A percentile compares a stretch with the other conserved stretches of the same genome.
Evolutionary conservation across 2,113 vertebrate genomes (phyloP).

Genomic region (Pao palembangensis): DNA sequence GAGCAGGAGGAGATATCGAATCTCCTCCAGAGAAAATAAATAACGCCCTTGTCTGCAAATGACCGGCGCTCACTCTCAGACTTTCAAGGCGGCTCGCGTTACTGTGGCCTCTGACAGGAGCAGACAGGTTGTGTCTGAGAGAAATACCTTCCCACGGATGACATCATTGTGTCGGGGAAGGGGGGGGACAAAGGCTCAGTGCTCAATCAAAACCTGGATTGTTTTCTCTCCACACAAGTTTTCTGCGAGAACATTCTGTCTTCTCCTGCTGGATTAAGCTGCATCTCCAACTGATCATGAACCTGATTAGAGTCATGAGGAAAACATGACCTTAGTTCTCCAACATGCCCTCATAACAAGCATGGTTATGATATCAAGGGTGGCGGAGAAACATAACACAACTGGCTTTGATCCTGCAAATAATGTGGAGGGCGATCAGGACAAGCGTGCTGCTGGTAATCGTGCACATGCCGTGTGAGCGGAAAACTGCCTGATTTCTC

Average conservation of each 20-base stretch:
- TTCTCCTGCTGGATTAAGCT: conserved; percentile 29
- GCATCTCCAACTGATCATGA: conserved; percentile 36
- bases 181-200: conserved; percentile 34
- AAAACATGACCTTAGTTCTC: conserved; percentile 65
- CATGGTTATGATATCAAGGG: too few species aligned
- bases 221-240: conserved; percentile 30
- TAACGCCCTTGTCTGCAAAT: conserved; percentile 75
- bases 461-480: conserved; percentile 54
- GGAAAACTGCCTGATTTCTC: conserved; percentile 40
- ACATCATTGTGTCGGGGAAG: conserved; percentile 64
- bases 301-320: conserved; percentile 37
- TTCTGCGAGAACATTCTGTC: conserved; percentile 45
- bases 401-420: conserved; percentile 67
- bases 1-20: conserved; percentile 63
- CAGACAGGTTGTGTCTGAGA: conserved; percentile 76
- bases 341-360: conserved; percentile 18
- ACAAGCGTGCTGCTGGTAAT: conserved; percentile 54
- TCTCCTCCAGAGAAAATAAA: conserved; percentile 76
- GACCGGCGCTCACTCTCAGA: conserved; percentile 72
- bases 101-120: conserved; percentile 72
- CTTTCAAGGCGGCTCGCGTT: conserved; percentile 74
- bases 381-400: conserved; percentile 46
- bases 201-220: conserved; percentile 52
- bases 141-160: conserved; percentile 74
- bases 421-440: conserved; percentile 67